Percentiles rank a stretch among this genome's conserved stretches.
phyloP scores from a whole-genome alignment of 2,797 vertebrate genomes.

The Rhincodon typus region DNA sequence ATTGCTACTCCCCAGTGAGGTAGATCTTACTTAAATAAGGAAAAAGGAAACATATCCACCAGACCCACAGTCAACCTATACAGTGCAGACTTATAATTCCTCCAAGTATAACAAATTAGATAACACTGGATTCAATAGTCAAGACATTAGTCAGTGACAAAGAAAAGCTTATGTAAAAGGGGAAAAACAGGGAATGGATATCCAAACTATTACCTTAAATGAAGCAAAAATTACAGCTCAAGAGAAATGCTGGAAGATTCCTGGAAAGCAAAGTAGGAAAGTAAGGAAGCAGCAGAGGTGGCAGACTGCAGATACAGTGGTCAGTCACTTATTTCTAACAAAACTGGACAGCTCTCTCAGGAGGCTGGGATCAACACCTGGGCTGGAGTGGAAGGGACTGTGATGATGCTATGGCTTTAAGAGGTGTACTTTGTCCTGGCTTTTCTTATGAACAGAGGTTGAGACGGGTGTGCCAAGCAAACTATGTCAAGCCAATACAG shows the following conservation, averaged over 20 bases:
- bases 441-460: too few species aligned
- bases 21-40: background rate
- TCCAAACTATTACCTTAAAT: background rate
- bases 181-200: background rate
- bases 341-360: background rate
- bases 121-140: background rate
- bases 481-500: too few species aligned
- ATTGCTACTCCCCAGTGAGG: background rate
- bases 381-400: too few species aligned
- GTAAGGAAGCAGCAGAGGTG: background rate
- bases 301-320: background rate
- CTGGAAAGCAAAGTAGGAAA: background rate
- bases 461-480: too few species aligned
- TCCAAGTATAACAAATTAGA: background rate
- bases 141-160: background rate
- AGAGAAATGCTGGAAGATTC: background rate
- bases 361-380: too few species aligned
- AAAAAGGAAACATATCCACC: background rate
- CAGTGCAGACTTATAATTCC: background rate
- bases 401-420: too few species aligned
- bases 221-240: background rate
- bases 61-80: background rate
- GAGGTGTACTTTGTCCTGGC: too few species aligned
- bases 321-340: background rate
- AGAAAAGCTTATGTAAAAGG: background rate